Percentiles rank a stretch among this genome's conserved stretches.
Evolutionary conservation across 2,797 vertebrate species (phyloP).

Genomic region (Rhodeus uyekii): DNA sequence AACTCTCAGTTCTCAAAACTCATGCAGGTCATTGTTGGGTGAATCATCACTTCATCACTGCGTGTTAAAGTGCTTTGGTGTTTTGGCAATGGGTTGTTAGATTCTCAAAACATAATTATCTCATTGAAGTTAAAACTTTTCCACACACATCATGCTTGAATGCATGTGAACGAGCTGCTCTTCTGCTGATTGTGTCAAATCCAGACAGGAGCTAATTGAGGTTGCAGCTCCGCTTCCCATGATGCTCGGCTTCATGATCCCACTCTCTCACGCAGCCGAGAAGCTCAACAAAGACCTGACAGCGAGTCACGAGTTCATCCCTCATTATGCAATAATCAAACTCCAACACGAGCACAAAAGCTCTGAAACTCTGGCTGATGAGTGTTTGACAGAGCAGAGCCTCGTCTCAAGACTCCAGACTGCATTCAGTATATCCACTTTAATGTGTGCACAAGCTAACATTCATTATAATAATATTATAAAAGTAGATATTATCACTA

Average conservation of each 20-base stretch:
- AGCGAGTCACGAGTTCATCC: neutral
- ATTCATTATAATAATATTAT: neutral
- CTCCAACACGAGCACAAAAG: neutral
- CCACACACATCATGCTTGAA: neutral
- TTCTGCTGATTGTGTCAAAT: neutral
- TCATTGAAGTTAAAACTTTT: neutral
- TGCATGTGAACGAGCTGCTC: too few species aligned
- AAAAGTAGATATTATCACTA: neutral
- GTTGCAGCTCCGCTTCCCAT: neutral
- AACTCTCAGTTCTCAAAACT: neutral
- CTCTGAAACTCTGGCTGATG: neutral
- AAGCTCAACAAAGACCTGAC: constrained; percentile 1
- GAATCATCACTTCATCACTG: neutral
- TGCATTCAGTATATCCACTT: too few species aligned
- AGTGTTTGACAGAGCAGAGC: neutral
- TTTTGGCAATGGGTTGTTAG: neutral
- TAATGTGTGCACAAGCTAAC: neutral
- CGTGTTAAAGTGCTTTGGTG: too few species aligned
- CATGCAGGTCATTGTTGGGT: neutral
- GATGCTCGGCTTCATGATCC: neutral
- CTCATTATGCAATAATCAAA: constrained; percentile 8
- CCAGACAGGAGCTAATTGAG: constrained; percentile 39
- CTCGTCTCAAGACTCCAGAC: neutral
- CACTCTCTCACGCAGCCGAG: neutral
- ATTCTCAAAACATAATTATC: constrained; percentile 11